Evolutionary conservation across 2,113 vertebrate genomes (phyloP).

Genomic region (Sarotherodon lohbergeri): DNA sequence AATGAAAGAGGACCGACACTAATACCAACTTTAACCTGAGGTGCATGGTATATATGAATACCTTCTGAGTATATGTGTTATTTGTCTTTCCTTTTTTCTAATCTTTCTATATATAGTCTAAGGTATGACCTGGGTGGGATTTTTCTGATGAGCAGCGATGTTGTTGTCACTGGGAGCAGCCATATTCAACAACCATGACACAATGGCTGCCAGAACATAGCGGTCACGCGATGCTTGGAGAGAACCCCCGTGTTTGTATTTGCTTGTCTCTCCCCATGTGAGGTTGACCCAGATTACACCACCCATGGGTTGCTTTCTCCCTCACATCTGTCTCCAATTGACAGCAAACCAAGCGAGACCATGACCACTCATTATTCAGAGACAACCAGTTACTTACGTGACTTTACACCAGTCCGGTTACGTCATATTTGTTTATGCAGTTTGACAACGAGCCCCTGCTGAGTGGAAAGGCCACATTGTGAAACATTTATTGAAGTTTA

Average conservation of each 20-base stretch:
- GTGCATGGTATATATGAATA: neutral
- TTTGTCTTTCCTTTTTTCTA: neutral
- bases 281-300: conserved; percentile 66
- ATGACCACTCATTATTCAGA: conserved; percentile 64
- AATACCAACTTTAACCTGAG: neutral
- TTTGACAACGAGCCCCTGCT: conserved; percentile 22
- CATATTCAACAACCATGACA: neutral
- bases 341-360: conserved; percentile 53
- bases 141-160: neutral
- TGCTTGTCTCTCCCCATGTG: conserved; percentile 32
- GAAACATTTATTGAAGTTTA: conserved; percentile 23
- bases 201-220: neutral
- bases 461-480: conserved; percentile 23
- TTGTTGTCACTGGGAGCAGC: neutral
- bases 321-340: conserved; percentile 69
- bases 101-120: neutral
- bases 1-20: fast-evolving
- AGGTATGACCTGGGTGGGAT: neutral
- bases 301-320: conserved; percentile 49
- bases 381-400: conserved; percentile 44
- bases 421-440: conserved; percentile 59
- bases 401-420: conserved; percentile 35
- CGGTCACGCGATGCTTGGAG: conserved; percentile 13
- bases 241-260: conserved; percentile 38
- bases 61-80: neutral